phyloP scores from a whole-genome alignment of 2,113 vertebrate species.

The Ctenodactylus gundi region DNA sequence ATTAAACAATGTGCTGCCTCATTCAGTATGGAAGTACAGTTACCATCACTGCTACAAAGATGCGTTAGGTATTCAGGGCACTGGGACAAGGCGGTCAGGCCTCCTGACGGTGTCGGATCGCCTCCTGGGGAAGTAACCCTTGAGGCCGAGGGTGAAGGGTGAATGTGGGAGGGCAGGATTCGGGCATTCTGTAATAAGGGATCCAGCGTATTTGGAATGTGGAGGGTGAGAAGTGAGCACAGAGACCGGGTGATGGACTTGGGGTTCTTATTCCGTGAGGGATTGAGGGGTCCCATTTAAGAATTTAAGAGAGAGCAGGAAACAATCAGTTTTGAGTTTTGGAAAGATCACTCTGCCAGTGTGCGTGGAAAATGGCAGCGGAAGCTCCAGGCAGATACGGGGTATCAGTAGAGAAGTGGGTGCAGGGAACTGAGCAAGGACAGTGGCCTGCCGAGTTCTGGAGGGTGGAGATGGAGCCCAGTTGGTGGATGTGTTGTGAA shows the following conservation, averaged over 20 bases:
- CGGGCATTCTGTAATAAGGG: rapidly evolving
- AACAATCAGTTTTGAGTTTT: not conserved
- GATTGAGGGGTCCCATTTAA: not conserved
- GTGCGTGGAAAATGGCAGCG: not conserved
- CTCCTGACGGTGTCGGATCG: not conserved
- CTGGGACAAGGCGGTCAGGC: not conserved
- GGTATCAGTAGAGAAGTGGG: not conserved
- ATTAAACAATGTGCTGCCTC: not conserved
- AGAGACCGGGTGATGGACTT: not conserved
- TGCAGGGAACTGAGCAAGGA: rapidly evolving
- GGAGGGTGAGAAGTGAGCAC: not conserved
- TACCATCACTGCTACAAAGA: not conserved
- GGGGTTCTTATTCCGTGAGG: not conserved
- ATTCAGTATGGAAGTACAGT: not conserved
- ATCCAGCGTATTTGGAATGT: not conserved
- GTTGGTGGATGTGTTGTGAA: not conserved
- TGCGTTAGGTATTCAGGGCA: not conserved
- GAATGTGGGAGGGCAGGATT: not conserved
- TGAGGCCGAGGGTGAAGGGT: not conserved
- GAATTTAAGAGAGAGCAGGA: not conserved
- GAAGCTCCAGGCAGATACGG: not conserved
- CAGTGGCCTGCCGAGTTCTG: not conserved
- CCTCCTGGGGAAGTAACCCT: not conserved
- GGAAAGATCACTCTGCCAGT: not conserved
- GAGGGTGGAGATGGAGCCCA: not conserved